Evolutionary conservation across 2,888 invertebrate species (phyloP).

Genomic region (Sylvicola cinctus): DNA sequence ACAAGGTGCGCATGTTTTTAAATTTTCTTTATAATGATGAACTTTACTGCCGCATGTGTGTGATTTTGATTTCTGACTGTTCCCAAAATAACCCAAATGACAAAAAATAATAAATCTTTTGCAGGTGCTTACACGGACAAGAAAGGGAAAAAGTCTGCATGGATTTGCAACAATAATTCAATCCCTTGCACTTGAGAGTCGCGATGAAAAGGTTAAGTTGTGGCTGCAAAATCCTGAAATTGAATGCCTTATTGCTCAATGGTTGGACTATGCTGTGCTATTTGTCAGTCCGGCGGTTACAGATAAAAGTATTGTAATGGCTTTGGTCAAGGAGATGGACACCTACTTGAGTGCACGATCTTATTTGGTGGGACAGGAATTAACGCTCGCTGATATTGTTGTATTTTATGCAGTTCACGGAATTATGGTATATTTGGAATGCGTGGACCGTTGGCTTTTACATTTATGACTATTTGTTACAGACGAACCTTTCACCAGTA

Average conservation of each 20-base stretch:
- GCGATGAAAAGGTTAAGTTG: neutral
- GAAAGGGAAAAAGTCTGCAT: too few relatives aligned
- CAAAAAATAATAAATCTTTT: too few relatives aligned
- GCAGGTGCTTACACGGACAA: too few relatives aligned
- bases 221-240: neutral
- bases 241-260: conserved; percentile 32
- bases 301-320: conserved; percentile 17
- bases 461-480: conserved; percentile 16
- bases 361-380: conserved; percentile 32
- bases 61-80: too few relatives aligned
- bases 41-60: too few relatives aligned
- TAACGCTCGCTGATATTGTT: conserved; percentile 47
- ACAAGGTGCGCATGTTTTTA: too few relatives aligned
- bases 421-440: conserved; percentile 32
- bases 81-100: too few relatives aligned
- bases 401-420: conserved; percentile 44
- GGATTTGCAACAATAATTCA: neutral
- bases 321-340: conserved; percentile 30
- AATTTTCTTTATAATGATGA: too few relatives aligned
- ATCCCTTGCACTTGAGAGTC: neutral
- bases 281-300: conserved; percentile 20
- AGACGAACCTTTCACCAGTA: conserved; percentile 38
- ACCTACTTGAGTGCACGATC: conserved; percentile 28
- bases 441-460: conserved; percentile 6
- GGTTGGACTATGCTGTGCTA: conserved; percentile 41